phyloP scores from a whole-genome alignment of 2,888 invertebrate species.

The Cerastis rubricosa region DNA sequence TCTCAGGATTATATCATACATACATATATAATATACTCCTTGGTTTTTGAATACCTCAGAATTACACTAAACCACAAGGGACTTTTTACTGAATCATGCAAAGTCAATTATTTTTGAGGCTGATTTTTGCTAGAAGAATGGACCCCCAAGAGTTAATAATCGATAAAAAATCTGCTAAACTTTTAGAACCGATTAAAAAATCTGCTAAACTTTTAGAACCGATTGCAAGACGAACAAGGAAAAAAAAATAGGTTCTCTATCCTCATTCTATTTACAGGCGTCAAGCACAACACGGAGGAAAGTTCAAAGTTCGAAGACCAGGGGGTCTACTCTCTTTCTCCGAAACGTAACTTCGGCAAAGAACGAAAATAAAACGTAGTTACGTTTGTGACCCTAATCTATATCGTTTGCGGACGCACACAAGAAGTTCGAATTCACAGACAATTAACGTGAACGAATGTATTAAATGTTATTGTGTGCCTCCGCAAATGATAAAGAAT shows the following conservation, averaged over 20 bases:
- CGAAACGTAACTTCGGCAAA: too few relatives aligned
- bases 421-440: too few relatives aligned
- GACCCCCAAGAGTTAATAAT: too few relatives aligned
- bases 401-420: too few relatives aligned
- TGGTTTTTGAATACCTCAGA: too few relatives aligned
- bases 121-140: not conserved
- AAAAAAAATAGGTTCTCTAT: constrained; percentile 6
- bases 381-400: too few relatives aligned
- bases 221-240: not conserved
- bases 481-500: too few relatives aligned
- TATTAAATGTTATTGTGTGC: too few relatives aligned
- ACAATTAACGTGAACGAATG: too few relatives aligned
- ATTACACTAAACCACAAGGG: too few relatives aligned
- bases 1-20: not conserved
- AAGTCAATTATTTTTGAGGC: not conserved
- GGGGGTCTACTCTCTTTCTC: too few relatives aligned
- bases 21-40: not conserved
- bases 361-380: too few relatives aligned
- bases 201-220: not conserved
- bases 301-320: constrained; percentile 47
- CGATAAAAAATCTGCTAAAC: not conserved
- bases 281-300: constrained; percentile 37
- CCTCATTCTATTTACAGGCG: constrained; percentile 31
- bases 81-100: not conserved
- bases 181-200: not conserved